Base-by-base conservation (phyloP, 2,888 invertebrate genomes). In the Dione juno region DNA sequence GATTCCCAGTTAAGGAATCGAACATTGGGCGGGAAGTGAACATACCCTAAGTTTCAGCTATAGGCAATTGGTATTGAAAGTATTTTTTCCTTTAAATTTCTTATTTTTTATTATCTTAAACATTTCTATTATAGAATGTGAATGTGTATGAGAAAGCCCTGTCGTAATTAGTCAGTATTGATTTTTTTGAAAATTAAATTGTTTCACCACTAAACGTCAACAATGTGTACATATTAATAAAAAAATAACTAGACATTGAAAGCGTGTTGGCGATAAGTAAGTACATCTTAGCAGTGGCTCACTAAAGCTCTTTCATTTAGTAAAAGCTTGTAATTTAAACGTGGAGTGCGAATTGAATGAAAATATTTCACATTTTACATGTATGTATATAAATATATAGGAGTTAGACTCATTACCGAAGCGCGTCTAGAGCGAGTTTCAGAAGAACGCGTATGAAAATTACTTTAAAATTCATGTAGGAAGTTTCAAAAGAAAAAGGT, bases 241-340 rank as follows among this genome's bases (percentile, higher is more conserved):
- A 5, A 28, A 19, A 19, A 50, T 50, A 11, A 19, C 50, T 19
- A 50, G 0, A 19, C 50, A 50, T 50, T 19, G 6, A 28, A 11
- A 19, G 19, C 19, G 0, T 50, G 10, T 50, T 19, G 19, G 28
- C 13, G 9, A 53, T 8, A 19, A 40, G 14, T 43, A 43, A 59
- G 40, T 43, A 59, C 19, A 43, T 43, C 41, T 59, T 13, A n/a
- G 41, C 14, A 58, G 41, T n/a, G 54, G 35, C 43, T 21, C 21
- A 43, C 41, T 59, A n/a, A 43, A 43, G 43, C 21, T 43, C 35
- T 41, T 43, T 59, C 16, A 43, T 13, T 43, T 14, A 14, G 21
- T 59, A 63, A 63, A 63, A 63, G 45, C 48, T 43, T 63, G 48
- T 63, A 63, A 63, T 63, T 37, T 63, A 63, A 43, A 63, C 43